Conservation (phyloP, 53 echinoderm and acorn worm species). For the Temnopleurus reevesii region DNA sequence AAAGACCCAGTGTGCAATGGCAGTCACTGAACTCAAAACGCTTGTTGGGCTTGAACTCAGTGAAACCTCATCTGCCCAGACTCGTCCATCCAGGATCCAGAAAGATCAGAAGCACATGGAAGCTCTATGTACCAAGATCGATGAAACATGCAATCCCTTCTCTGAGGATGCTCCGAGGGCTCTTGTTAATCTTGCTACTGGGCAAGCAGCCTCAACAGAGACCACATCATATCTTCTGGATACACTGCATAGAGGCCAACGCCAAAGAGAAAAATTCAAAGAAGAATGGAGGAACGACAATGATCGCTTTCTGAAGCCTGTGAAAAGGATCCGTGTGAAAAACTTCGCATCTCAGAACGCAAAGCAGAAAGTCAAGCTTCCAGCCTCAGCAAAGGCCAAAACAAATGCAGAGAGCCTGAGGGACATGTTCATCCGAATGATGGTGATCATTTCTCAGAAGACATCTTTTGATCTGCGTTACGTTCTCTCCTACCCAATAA, state of each 20-base stretch:
- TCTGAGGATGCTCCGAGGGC: slow-evolving; percentile 37
- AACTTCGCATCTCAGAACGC: slow-evolving; percentile 64
- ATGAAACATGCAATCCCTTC: slow-evolving; percentile 74
- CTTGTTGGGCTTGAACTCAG: slow-evolving; percentile 55
- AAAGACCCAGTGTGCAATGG: slow-evolving; percentile 66
- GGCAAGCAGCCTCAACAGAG: slow-evolving; percentile 63
- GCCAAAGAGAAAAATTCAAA: slow-evolving; percentile 55
- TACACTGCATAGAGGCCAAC: slow-evolving; percentile 53
- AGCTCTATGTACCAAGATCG: slow-evolving; percentile 47
- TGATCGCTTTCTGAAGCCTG: slow-evolving; percentile 56
- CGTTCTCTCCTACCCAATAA: slow-evolving; percentile 52
- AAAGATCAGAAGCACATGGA: slow-evolving; percentile 63
- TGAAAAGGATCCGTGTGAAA: slow-evolving; percentile 57
- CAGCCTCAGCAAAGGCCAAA: slow-evolving; percentile 4
- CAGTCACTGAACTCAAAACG: slow-evolving; percentile 47
- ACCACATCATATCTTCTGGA: slow-evolving; percentile 55
- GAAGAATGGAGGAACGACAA: slow-evolving; percentile 54
- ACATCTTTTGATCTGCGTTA: slow-evolving; percentile 44
- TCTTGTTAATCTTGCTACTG: slow-evolving; percentile 68
- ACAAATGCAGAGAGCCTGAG: slow-evolving; percentile 50
- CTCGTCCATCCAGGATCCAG: slow-evolving; percentile 50
- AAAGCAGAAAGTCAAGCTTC: background rate
- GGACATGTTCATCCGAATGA: slow-evolving; percentile 56
- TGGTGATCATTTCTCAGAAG: slow-evolving; percentile 50
- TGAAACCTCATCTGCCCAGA: slow-evolving; percentile 58